Evolutionary conservation across 2,888 invertebrate genomes (phyloP).

Genomic region (Xestobium rufovillosum): DNA sequence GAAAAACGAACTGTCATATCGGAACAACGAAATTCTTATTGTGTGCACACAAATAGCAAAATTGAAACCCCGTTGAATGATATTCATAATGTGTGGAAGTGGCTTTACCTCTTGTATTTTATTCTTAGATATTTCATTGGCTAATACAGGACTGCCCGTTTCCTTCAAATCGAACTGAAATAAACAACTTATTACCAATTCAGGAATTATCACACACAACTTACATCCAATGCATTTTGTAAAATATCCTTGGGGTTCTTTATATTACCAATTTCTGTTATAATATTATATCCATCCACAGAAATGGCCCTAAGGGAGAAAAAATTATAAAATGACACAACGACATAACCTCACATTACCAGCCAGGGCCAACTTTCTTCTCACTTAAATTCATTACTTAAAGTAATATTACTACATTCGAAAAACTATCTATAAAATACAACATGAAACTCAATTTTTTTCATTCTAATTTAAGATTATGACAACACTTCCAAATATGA

Average conservation of each 20-base stretch:
- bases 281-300: conserved; percentile 59
- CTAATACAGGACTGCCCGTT: conserved; percentile 67
- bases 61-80: too few species aligned
- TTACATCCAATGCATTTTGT: conserved; percentile 64
- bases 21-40: too few species aligned
- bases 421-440: too few species aligned
- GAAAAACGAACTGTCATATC: too few species aligned
- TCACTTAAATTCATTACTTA: not conserved
- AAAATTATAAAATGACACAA: not conserved
- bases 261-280: conserved; percentile 57
- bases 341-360: conserved; percentile 3
- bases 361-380: not conserved
- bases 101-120: conserved; percentile 44
- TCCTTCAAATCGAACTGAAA: conserved; percentile 71
- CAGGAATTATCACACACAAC: conserved; percentile 33
- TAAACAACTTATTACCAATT: conserved; percentile 13
- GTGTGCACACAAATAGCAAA: too few species aligned
- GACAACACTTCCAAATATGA: too few species aligned
- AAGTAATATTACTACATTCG: too few species aligned
- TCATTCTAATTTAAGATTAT: too few species aligned
- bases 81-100: conserved; percentile 40
- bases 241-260: conserved; percentile 56
- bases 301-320: conserved; percentile 59
- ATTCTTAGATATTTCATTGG: conserved; percentile 59
- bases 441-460: too few species aligned